phyloP scores from a whole-genome alignment of 2,797 vertebrate species.

The Pogonophryne albipinna region DNA sequence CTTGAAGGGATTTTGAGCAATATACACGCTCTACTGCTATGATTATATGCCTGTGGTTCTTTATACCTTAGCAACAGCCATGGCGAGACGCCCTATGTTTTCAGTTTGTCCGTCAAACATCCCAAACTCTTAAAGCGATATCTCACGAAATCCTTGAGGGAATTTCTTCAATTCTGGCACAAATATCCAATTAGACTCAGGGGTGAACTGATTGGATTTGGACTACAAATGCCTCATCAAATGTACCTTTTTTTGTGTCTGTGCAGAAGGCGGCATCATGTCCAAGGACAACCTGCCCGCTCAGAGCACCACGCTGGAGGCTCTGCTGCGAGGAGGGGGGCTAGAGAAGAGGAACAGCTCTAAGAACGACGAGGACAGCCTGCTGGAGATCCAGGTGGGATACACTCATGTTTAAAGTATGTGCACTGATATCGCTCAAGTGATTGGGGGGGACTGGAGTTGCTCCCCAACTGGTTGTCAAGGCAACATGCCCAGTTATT shows the following conservation, averaged over 20 bases:
- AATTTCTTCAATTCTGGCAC: too few relatives aligned
- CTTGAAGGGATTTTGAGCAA: too few relatives aligned
- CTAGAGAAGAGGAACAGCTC: constrained; percentile 92
- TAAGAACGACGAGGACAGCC: constrained; percentile 93
- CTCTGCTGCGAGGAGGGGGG: constrained; percentile 93
- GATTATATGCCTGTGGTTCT: neutral
- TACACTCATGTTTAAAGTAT: constrained; percentile 27
- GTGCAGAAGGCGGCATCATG: constrained; percentile 90
- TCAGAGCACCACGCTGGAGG: constrained; percentile 95
- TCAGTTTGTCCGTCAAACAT: too few relatives aligned
- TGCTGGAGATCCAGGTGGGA: constrained; percentile 95
- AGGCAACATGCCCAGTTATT: constrained; percentile 58
- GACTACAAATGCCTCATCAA: neutral
- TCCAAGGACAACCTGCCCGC: constrained; percentile 91
- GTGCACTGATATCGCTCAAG: constrained; percentile 18
- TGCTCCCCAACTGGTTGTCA: constrained; percentile 46
- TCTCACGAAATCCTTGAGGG: too few relatives aligned
- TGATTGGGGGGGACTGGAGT: constrained; percentile 26
- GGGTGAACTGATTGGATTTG: too few relatives aligned
- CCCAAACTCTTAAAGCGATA: too few relatives aligned
- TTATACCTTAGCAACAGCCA: too few relatives aligned
- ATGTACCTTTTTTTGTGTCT: constrained; percentile 14
- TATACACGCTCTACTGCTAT: neutral
- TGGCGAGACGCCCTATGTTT: neutral
- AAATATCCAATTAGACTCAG: too few relatives aligned